phyloP scores from a whole-genome alignment of 2,797 vertebrate genomes.

The Vultur gryphus region DNA sequence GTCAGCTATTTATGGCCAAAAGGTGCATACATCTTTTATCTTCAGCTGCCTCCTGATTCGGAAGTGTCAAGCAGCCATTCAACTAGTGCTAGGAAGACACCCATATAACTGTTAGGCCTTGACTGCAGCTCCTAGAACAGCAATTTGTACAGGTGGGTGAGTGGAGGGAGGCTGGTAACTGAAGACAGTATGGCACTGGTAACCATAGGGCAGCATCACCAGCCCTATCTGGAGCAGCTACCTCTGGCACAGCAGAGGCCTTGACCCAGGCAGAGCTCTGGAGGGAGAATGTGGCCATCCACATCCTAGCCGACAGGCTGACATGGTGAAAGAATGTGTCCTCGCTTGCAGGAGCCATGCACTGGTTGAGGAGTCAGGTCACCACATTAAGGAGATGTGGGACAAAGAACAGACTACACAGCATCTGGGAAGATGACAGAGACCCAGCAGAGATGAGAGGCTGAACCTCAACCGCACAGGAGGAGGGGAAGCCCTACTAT shows the following conservation, averaged over 20 bases:
- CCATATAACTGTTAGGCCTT: neutral
- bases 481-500: neutral
- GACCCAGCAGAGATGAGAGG: neutral
- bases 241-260: neutral
- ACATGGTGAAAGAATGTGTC: neutral
- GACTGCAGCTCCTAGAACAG: neutral
- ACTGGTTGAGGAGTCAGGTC: neutral
- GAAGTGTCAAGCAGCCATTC: neutral
- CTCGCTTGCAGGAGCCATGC: fast-evolving
- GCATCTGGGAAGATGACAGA: neutral
- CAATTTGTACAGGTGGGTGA: neutral
- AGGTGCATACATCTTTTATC: fast-evolving
- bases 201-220: neutral
- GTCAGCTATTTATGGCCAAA: neutral
- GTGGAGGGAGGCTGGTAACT: neutral
- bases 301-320: neutral
- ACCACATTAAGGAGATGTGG: fast-evolving
- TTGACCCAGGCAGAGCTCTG: neutral
- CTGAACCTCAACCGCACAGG: neutral
- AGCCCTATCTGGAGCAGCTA: neutral
- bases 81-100: neutral
- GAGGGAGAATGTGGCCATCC: neutral
- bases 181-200: neutral
- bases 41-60: neutral
- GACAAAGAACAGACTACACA: neutral